Evolutionary conservation across 2,888 invertebrate species (phyloP), one percentile per base, ranked within the genome.

Genomic region (Allacma fusca): DNA sequence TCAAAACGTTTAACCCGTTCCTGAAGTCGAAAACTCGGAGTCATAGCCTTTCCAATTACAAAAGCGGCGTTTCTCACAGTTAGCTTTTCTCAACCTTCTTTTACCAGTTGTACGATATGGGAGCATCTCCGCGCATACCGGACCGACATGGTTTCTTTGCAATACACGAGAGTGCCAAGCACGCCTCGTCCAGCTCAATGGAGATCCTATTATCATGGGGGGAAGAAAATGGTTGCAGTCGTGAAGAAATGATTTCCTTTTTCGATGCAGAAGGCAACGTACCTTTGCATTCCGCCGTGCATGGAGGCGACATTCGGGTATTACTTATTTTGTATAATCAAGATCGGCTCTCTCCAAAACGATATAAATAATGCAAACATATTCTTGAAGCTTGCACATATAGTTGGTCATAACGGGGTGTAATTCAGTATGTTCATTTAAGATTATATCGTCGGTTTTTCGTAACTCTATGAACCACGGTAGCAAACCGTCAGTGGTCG

Each of bases 121-220:
- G 91, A 79, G 94, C 93, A 57, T 91, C 91, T 85, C 92, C 93
- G 73, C 91, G 93, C 85, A 90, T 89, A 80, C 91, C 93, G 0
- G 94, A 94, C 87, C 92, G 94, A 88, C 94, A 94, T 88, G 95
- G 95, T 16, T 95, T 94, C 87, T 95, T 94, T 86, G 95, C 96
- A 0, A 94, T 96, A 81, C 95, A 96, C 87, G 92, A 94, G 85
- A 95, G 95, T 0, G 95, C 95, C 1, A 94, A 94, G 86, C 94
- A 94, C 88, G 95, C 95, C 16, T 93, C 95, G 5, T 93, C 94
- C 0, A 90, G 92, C 85, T 93, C 94, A 13, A 91, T 96, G 90
- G 93, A 94, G 86, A 92, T 94, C 72, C 90, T 93, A 81, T 89
- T 94, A 1, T 90, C 93, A 86, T 93, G 93, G 92, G 94, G 75